Evolutionary conservation across 2,797 vertebrate species (phyloP), one percentile per base, ranked within the genome.

Genomic region (Periophthalmus magnuspinnatus): DNA sequence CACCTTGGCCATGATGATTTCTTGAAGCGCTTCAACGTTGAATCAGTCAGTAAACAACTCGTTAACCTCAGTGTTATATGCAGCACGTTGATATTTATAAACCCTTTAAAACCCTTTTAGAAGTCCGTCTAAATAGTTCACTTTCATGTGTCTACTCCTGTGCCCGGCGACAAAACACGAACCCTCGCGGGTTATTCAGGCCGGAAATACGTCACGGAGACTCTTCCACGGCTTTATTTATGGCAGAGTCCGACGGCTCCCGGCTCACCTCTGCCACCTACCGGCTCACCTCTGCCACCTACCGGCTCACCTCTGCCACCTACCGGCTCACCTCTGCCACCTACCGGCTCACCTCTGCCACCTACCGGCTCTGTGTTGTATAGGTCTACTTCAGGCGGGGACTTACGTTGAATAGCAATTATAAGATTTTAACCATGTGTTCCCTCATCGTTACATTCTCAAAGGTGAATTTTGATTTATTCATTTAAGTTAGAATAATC

Each of bases 1-100:
- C 24, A 97, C 96, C 85, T 96, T 97, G 77, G 96, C 96, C 96
- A 97, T 97, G 21, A 6, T 36, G n/a, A 22, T 50, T 65, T 50
- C 62, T 32, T 19, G 7, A 48, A 33, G 24, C 47, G 62, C 45
- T 33, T 32, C n/a, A 17, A 8, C 16, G 47, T 50, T 11, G 22
- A 65, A 32, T 28, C 7, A 11, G 28, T 28, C 9, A 13, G 5
- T 33, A 10, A 50, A 33, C 3, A 32, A 32, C 47, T 32, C 16
- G 24, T 64, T 33, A n/a, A 52, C 9, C 17, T 36, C 28, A 32
- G 17, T 32, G 62, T 48, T 63, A 47, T 13, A 5, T 4, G 5
- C 9, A 50, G 17, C 9, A 32, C 16, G 17, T n/a, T 32, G 7
- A 7, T 47, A 17, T 64, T 11, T 16, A 16, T 3, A 22, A 28